Evolutionary conservation across 2,888 invertebrate genomes (phyloP), one percentile per base, ranked within the genome.

Genomic region (Carcina quercana): DNA sequence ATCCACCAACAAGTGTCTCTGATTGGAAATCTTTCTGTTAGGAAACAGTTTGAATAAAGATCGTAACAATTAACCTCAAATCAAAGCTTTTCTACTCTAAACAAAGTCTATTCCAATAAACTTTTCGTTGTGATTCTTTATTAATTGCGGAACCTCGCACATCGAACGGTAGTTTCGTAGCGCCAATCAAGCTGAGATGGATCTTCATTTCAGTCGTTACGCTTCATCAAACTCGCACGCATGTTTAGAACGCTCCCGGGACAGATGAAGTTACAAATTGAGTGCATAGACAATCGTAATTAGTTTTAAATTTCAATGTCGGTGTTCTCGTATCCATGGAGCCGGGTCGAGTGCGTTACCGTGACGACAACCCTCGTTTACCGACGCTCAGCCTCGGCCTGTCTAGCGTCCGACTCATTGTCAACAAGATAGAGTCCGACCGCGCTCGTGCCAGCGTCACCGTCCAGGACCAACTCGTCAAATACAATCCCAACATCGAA

Each of bases 331-430:
- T 79, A 64, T 78, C 75, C 72, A 83, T 83, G 82, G 80, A 70
- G 67, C 60, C 69, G 59, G 63, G 67, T 60, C 66, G 67, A 52
- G 62, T 59, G 58, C 64, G 59, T 60, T 53, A 73, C 76, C 58
- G 70, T 78, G 76, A 78, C 78, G 78, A 69, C 66, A 64, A 54
- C 45, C 58, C 58, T 54, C 66, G 68, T 43, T 54, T 74, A 59
- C 76, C 74, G 50, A 50, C 69, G 50, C 58, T 79, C 48, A 74
- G 73, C 53, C 78, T 76, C 61, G 74, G 73, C 52, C 61, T 82
- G 63, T 64, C 75, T 62, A 74, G 73, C 53, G 80, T 84, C 52
- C 72, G 73, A 45, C 64, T 70, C 73, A 83, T 83, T 73, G 78
- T 84, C 68, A 70, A 73, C 66, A 69, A 72, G 52, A 65, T 80